These are phyloP conservation scores for Aulostomus chinensis DNA, from an alignment of 2,797 vertebrate genomes.

Conservation along the genomic window DNA sequence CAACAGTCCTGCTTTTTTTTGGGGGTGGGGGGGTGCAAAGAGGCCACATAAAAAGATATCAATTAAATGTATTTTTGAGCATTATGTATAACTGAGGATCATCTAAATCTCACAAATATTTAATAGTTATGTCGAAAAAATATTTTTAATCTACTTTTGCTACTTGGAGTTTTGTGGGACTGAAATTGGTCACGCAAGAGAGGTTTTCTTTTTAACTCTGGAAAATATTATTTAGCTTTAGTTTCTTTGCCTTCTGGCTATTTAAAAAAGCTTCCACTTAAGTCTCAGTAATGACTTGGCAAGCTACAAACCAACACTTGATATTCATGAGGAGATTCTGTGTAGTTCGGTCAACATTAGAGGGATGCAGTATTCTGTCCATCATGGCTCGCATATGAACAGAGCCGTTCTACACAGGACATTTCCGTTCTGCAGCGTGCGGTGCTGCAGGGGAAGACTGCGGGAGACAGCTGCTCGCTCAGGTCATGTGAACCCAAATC, in stretches of 20 bases:
- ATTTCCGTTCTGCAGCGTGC: constrained; percentile 28
- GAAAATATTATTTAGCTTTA: too few relatives aligned
- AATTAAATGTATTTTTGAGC: too few relatives aligned
- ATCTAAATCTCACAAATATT: too few relatives aligned
- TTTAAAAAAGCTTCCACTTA: constrained; percentile 29
- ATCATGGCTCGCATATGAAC: constrained; percentile 18
- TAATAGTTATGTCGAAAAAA: too few relatives aligned
- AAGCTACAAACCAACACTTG: constrained; percentile 32
- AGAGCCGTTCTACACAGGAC: constrained; percentile 32
- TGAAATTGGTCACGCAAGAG: too few relatives aligned
- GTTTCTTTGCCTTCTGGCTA: constrained; percentile 2
- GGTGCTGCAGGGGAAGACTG: constrained; percentile 50
- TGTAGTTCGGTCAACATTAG: constrained; percentile 18
- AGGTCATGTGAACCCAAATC: constrained; percentile 74
- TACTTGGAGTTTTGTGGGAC: too few relatives aligned
- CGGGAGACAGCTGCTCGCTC: constrained; percentile 70
- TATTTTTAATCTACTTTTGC: too few relatives aligned
- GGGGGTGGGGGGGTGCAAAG: too few relatives aligned
- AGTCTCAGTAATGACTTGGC: constrained; percentile 44
- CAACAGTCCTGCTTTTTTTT: too few relatives aligned
- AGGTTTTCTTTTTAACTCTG: too few relatives aligned
- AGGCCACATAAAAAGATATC: too few relatives aligned
- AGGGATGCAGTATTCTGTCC: constrained; percentile 1
- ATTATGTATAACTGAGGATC: too few relatives aligned
- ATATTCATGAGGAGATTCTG: constrained; percentile 37